phyloP scores from a whole-genome alignment of 2,888 invertebrate species.

The Entomobrya multifasciata region DNA sequence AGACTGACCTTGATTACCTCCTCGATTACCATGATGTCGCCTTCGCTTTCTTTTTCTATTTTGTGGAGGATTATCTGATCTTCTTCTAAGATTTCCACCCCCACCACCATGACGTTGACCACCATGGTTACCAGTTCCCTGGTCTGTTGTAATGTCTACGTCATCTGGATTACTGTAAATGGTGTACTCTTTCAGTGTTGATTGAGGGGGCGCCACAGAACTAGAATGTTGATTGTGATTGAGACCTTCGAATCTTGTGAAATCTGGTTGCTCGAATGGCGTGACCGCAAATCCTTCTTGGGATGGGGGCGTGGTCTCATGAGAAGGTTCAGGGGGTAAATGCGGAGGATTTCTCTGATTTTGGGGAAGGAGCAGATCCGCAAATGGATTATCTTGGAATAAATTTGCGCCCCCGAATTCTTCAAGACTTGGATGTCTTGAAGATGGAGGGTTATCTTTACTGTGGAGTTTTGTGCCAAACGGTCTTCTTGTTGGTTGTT shows the following conservation, averaged over 20 bases:
- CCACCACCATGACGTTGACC: not conserved
- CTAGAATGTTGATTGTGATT: not conserved
- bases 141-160: slow-evolving; percentile 60
- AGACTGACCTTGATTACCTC: not conserved
- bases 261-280: slow-evolving; percentile 36
- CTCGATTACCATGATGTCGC: not conserved
- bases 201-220: not conserved
- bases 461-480: slow-evolving; percentile 40
- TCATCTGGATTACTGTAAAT: slow-evolving; percentile 67
- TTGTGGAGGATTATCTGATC: not conserved
- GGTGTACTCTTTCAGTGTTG: slow-evolving; percentile 52
- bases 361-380: slow-evolving; percentile 18
- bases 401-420: slow-evolving; percentile 38
- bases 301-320: too few relatives aligned
- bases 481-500: not conserved
- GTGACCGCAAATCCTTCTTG: not conserved
- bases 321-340: too few relatives aligned
- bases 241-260: too few relatives aligned
- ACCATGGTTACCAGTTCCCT: not conserved
- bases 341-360: not conserved
- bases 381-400: slow-evolving; percentile 48
- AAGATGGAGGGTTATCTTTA: not conserved
- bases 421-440: slow-evolving; percentile 25
- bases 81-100: not conserved
- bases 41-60: slow-evolving; percentile 15